Conservation (phyloP, 92 coral and sea anemone genomes). For the Blastomussa wellsi region DNA sequence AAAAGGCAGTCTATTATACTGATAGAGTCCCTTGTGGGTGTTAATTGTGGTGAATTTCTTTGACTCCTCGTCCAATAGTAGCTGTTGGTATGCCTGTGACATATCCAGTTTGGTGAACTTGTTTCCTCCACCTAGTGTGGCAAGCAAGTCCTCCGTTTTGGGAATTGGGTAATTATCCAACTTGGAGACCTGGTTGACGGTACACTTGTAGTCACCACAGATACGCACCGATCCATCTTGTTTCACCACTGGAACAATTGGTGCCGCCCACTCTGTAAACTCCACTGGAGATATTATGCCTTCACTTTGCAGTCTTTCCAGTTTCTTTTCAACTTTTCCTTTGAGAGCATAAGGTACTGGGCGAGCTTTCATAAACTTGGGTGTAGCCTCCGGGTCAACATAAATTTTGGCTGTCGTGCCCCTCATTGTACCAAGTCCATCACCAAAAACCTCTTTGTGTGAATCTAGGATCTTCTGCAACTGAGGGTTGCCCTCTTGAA, state of each 20-base stretch:
- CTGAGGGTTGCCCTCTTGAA: slow-evolving; percentile 15
- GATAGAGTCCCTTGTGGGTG: slow-evolving; percentile 54
- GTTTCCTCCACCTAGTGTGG: slow-evolving; percentile 47
- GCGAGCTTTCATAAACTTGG: slow-evolving; percentile 64
- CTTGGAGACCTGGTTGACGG: slow-evolving; percentile 60
- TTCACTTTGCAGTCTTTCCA: slow-evolving; percentile 40
- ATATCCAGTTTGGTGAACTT: slow-evolving; percentile 55
- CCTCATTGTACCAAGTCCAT: slow-evolving; percentile 54
- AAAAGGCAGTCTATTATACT: slow-evolving; percentile 48
- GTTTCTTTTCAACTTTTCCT: slow-evolving; percentile 51
- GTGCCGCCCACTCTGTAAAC: slow-evolving; percentile 54
- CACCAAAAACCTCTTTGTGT: slow-evolving; percentile 21
- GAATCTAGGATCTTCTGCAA: slow-evolving; percentile 2
- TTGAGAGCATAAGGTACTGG: slow-evolving; percentile 50
- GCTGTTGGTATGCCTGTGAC: slow-evolving; percentile 60
- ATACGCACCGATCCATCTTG: slow-evolving; percentile 50
- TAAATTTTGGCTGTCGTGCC: slow-evolving; percentile 55
- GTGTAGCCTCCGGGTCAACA: slow-evolving; percentile 49
- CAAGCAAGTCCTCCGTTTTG: too few relatives aligned
- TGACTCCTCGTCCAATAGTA: slow-evolving; percentile 47
- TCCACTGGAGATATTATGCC: slow-evolving; percentile 57
- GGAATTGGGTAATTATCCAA: slow-evolving; percentile 69
- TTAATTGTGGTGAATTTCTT: slow-evolving; percentile 52
- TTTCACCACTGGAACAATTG: slow-evolving; percentile 59
- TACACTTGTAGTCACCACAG: slow-evolving; percentile 63